A percentile compares a stretch with the other conserved stretches of the same genome.
Conservation (phyloP, 2,113 vertebrate species). For the Rhizomys pruinosus region DNA sequence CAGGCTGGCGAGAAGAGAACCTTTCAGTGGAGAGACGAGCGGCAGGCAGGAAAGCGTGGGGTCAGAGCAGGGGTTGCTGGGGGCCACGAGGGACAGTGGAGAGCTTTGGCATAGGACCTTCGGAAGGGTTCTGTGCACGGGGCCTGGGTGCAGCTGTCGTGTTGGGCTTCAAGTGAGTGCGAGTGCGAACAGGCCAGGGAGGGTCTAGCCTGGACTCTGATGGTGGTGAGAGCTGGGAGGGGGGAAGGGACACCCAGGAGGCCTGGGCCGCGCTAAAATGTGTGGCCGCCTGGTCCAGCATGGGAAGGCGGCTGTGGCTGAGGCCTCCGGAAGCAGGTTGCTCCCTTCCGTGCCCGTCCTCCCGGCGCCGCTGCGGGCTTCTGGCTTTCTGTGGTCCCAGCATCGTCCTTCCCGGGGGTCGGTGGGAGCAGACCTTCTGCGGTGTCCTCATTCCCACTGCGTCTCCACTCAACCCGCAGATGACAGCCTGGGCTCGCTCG, state of each 20-base stretch:
- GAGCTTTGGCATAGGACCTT: rapidly evolving
- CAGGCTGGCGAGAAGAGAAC: neutral
- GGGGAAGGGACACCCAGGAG: neutral
- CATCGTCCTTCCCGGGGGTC: neutral
- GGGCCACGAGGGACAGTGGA: too few species aligned
- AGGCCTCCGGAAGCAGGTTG: too few species aligned
- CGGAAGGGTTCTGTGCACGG: neutral
- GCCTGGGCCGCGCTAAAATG: neutral
- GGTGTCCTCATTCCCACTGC: neutral
- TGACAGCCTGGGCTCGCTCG: conserved; percentile 92
- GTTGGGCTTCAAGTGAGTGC: neutral
- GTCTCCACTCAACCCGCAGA: conserved; percentile 82
- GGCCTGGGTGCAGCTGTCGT: neutral
- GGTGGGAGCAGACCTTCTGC: rapidly evolving
- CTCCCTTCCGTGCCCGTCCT: neutral
- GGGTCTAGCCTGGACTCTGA: neutral
- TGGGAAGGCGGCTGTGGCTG: neutral
- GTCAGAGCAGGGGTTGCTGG: neutral
- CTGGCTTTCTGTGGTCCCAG: neutral
- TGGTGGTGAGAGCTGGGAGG: too few species aligned
- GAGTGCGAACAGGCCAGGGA: neutral
- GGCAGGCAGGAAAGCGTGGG: too few species aligned
- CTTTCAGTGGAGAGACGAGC: too few species aligned
- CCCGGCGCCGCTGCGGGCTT: rapidly evolving
- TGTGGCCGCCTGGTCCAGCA: neutral